Evolutionary conservation across 2,888 invertebrate genomes (phyloP).

Genomic region (Isoperla grammatica): DNA sequence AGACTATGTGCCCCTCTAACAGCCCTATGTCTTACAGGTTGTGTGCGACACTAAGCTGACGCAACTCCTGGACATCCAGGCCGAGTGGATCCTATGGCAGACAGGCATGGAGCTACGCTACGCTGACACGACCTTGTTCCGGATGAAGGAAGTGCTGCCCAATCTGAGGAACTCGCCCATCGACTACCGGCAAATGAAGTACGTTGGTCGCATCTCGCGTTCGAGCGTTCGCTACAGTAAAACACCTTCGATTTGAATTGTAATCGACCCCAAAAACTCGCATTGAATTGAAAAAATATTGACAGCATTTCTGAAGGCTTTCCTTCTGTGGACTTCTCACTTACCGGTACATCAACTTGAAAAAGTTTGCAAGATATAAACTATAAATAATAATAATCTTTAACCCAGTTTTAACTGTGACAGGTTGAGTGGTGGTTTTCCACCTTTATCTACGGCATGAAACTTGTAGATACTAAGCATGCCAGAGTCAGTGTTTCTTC

Average conservation of each 20-base stretch:
- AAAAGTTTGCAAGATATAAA: too few species aligned
- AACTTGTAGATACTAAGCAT: not conserved
- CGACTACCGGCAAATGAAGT: slow-evolving; percentile 51
- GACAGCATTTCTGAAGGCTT: too few species aligned
- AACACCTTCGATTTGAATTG: not conserved
- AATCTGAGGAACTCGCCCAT: slow-evolving; percentile 50
- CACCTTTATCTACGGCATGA: too few species aligned
- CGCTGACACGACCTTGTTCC: slow-evolving; percentile 65
- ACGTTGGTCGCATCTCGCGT: too few species aligned
- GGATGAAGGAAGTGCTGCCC: slow-evolving; percentile 74
- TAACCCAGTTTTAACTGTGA: too few species aligned
- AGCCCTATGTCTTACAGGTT: slow-evolving; percentile 43
- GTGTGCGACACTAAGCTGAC: slow-evolving; percentile 50
- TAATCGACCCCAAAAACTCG: too few species aligned
- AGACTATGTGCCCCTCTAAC: too few species aligned
- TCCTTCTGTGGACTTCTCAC: too few species aligned
- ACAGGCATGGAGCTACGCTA: slow-evolving; percentile 83
- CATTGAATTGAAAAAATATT: too few species aligned
- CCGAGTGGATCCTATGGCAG: slow-evolving; percentile 93
- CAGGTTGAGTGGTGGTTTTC: too few species aligned
- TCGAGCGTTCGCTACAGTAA: not conserved
- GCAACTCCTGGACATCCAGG: slow-evolving; percentile 54
- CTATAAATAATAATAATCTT: not conserved
- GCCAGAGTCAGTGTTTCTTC: not conserved
- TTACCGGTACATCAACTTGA: too few species aligned